Percentiles rank a stretch among this genome's conserved stretches.
These are phyloP conservation scores for Halocaridina rubra DNA, from an alignment of 2,888 invertebrate genomes.

Conservation along the genomic window DNA sequence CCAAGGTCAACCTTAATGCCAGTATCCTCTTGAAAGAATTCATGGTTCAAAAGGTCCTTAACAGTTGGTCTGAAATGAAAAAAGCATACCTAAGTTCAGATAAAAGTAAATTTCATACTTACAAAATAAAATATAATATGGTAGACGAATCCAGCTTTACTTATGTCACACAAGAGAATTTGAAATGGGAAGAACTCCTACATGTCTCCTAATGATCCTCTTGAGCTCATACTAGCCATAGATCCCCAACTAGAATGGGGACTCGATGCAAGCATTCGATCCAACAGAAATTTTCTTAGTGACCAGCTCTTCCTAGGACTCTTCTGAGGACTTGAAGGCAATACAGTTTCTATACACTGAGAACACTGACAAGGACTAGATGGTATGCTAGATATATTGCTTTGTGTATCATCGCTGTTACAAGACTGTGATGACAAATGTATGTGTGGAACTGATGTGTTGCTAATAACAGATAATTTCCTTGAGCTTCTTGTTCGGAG, in stretches of 20 bases:
- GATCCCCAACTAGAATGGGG: constrained; percentile 44
- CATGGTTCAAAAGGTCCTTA: constrained; percentile 92
- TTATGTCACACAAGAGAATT: neutral
- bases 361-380: constrained; percentile 39
- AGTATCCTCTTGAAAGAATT: constrained; percentile 97
- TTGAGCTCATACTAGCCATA: constrained; percentile 13
- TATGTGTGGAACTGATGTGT: constrained; percentile 18
- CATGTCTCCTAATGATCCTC: constrained; percentile 39
- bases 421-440: constrained; percentile 16
- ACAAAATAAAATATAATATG: neutral
- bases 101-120: neutral
- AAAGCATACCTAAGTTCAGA: neutral
- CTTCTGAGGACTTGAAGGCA: constrained; percentile 42
- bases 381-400: constrained; percentile 18
- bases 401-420: constrained; percentile 32
- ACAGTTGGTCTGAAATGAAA: constrained; percentile 81
- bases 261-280: constrained; percentile 49
- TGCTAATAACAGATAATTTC: neutral
- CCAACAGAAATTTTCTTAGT: constrained; percentile 44
- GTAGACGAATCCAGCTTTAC: neutral
- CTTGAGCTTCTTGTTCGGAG: neutral
- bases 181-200: neutral
- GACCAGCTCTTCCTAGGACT: constrained; percentile 46
- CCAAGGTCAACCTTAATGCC: constrained; percentile 82
- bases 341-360: constrained; percentile 21